Evolutionary conservation across 2,888 invertebrate genomes (phyloP), one percentile per base, ranked within the genome.

Genomic region (Syrphus vitripennis): DNA sequence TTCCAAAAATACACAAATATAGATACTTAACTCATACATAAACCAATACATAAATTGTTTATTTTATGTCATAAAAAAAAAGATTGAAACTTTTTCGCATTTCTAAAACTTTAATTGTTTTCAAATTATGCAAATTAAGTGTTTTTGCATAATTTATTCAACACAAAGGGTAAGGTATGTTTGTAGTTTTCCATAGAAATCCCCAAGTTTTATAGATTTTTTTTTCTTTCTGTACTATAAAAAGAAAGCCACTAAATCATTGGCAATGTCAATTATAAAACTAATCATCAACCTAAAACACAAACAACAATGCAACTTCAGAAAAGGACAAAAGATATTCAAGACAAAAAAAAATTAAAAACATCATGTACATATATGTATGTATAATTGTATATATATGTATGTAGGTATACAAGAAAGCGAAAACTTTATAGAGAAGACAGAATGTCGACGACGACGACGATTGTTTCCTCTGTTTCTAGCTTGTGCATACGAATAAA

Each of bases 201-300:
- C 26, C 26, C 45, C 10, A 19, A 63, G 31, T 31, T 2, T 2
- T 34, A 4, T 40, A 37, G 19, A 9, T 40, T 40, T 9, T 37
- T 34, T 59, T 34, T 14, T 16, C 24, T 26, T 29, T 29, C 29
- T 19, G 9, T n/a, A 29, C 1, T 26, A 16, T 5, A 10, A 67
- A 67, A 61, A 77, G 59, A 59, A 59, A 48, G 50, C 67, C 67
- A 50, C 53, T 31, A 72, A 69, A 83, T 74, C 69, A 75, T 80
- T 83, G 74, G 70, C 83, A 65, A 75, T 71, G 79, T 57, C 83
- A 83, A 80, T 83, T 75, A 79, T 74, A 79, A 83, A 74, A 75
- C 55, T 67, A 67, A 65, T 63, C 53, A 31, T 55, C 42, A 16
- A 40, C 7, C 29, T 16, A 53, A 42, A 75, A 65, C 55, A 75